Conservation (phyloP, 2,888 invertebrate genomes). For the Ferdinandea cuprea region DNA sequence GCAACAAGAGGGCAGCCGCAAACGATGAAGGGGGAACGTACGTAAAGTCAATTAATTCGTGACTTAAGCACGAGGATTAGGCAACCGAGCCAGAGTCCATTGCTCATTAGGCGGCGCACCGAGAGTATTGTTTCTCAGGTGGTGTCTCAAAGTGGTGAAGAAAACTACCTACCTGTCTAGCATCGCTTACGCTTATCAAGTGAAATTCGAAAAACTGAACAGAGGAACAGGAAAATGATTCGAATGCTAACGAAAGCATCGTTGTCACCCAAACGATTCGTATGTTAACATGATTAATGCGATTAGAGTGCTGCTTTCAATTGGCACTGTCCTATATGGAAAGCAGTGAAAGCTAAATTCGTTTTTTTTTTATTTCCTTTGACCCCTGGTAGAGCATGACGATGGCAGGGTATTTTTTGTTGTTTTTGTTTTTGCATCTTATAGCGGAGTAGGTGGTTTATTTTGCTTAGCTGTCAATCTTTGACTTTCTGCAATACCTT, state of each 20-base stretch:
- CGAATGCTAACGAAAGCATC: not conserved
- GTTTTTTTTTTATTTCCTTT: no score
- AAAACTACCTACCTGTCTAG: no score
- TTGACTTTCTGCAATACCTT: no score
- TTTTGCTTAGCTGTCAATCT: no score
- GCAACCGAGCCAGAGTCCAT: constrained; percentile 21
- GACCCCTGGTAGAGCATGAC: no score
- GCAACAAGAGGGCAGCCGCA: not conserved
- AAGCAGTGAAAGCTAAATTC: no score
- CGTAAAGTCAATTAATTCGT: constrained; percentile 56
- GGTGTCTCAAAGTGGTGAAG: no score
- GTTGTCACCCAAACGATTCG: constrained; percentile 17
- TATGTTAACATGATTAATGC: constrained; percentile 9
- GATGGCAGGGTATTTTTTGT: no score
- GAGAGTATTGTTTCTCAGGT: constrained; percentile 36
- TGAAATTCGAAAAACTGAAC: constrained; percentile 59
- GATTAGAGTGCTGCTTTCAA: constrained; percentile 25
- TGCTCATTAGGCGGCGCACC: constrained; percentile 33
- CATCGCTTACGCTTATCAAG: constrained; percentile 3
- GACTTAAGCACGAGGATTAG: constrained; percentile 53
- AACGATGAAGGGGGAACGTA: not conserved
- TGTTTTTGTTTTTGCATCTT: no score
- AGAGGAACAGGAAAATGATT: constrained; percentile 43
- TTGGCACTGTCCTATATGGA: no score
- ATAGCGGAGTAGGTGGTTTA: no score